Percentiles rank a stretch among this genome's conserved stretches.
Evolutionary conservation across 92 coral and sea anemone species (phyloP).

Genomic region (Zoanthus sociatus): DNA sequence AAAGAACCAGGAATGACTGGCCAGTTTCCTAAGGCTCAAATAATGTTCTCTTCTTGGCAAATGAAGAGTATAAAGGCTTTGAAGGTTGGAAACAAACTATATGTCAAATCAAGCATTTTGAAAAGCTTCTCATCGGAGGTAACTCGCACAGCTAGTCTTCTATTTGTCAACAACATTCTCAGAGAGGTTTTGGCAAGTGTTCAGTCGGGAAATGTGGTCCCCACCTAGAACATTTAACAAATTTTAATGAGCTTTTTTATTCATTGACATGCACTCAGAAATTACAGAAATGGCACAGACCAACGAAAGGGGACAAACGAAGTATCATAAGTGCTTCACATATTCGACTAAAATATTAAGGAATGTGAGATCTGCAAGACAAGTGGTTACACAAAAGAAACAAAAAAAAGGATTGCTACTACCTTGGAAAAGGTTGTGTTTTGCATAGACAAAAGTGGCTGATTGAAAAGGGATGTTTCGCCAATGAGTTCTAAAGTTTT

Average conservation of each 20-base stretch:
- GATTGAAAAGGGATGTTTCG: constrained; percentile 49
- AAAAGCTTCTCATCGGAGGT: constrained; percentile 55
- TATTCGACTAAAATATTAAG: constrained; percentile 6
- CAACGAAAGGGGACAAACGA: neutral
- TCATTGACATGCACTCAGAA: constrained; percentile 62
- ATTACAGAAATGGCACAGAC: constrained; percentile 52
- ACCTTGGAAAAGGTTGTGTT: constrained; percentile 24
- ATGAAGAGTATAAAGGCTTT: constrained; percentile 53
- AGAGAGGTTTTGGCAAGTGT: constrained; percentile 51
- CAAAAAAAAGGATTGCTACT: constrained; percentile 20
- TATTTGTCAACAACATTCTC: constrained; percentile 43
- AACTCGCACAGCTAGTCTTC: constrained; percentile 36
- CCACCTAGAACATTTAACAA: constrained; percentile 41
- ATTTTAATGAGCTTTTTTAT: constrained; percentile 29
- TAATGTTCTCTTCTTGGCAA: constrained; percentile 51
- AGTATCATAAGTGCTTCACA: neutral
- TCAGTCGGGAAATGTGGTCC: constrained; percentile 45
- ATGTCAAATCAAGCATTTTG: constrained; percentile 34
- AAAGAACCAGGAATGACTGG: constrained; percentile 52
- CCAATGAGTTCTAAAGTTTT: constrained; percentile 33
- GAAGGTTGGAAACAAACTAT: constrained; percentile 42
- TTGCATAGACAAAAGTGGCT: constrained; percentile 48
- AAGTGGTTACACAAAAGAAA: constrained; percentile 49
- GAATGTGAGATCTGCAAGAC: constrained; percentile 47
- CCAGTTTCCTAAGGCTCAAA: constrained; percentile 54